Base-by-base conservation (phyloP, 1,140 invertebrate genomes). In the Phymastichus coffea region DNA sequence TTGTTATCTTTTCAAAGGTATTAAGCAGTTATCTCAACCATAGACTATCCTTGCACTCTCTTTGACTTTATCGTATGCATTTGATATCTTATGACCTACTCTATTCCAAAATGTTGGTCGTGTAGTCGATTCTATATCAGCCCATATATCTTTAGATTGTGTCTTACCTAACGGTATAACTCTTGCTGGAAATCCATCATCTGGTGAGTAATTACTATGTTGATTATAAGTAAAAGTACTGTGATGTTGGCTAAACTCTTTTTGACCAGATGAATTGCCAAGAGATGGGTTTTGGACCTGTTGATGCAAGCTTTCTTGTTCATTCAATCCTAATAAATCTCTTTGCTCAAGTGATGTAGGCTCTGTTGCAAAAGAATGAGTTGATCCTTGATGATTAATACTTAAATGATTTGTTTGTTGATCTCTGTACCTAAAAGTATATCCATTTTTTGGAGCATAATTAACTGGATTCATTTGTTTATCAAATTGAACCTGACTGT, bases 51-150 rank as follows among this genome's bases (percentile, higher is more conserved):
- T 72, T 46, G 83, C 78, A 67, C 77, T 82, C 37, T 83, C 79
- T 73, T 82, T 85, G 6, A 82, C 80, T 66, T 73, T 82, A 26
- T 73, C 73, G 54, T 71, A 72, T 4, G 72, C 67, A 17, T 38
- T 64, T n/a, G 69, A 71, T 47, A 85, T 72, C 75, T 81, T 83
- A 51, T 73, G 70, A 22, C 81, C 78, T 46, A 85, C 43, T 68
- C 71, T 80, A 30, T 66, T 70, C 84, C 84, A 86, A 67, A 86
- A 82, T 33, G 82, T 78, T 26, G 77, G 68, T 53, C 78, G 67
- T 67, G 72, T 67, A 61, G 54, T 61, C 47, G 67, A 49, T 63
- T 69, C 60, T 6, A 41, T 57, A 43, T 54, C 59, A 23, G 10
- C 14, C 38, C 54, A 43, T 40, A 49, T 4, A n/a, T 61, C 12